A percentile compares a stretch with the other conserved stretches of the same genome.
phyloP scores from a whole-genome alignment of 2,888 invertebrate genomes.

The Drosophila stalkeri region DNA sequence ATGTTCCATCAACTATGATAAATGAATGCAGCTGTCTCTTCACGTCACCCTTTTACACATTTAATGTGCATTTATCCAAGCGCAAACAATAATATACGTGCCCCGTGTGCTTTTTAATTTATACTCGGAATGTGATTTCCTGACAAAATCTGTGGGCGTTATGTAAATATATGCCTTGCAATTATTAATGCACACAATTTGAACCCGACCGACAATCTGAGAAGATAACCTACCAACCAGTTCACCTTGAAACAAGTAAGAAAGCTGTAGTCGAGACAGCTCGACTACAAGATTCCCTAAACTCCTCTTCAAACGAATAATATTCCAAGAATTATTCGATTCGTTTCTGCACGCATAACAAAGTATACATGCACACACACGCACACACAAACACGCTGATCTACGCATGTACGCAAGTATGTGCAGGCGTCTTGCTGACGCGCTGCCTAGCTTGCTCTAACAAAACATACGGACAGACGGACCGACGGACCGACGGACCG shows the following conservation, averaged over 20 bases:
- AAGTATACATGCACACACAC: too few species aligned
- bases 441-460: too few species aligned
- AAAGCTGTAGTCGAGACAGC: too few species aligned
- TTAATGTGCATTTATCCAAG: conserved; percentile 18
- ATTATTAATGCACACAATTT: conserved; percentile 31
- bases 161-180: conserved; percentile 3
- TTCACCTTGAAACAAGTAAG: conserved; percentile 43
- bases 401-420: too few species aligned
- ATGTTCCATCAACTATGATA: conserved; percentile 17
- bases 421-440: too few species aligned
- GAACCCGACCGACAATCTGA: conserved; percentile 21
- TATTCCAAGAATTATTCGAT: too few species aligned
- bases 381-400: too few species aligned
- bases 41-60: conserved; percentile 24
- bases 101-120: conserved; percentile 38
- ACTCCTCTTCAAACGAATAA: too few species aligned
- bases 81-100: conserved; percentile 2
- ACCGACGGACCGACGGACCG: too few species aligned
- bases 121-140: conserved; percentile 30
- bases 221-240: conserved; percentile 26
- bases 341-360: too few species aligned
- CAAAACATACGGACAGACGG: too few species aligned
- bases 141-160: conserved; percentile 43
- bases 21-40: conserved; percentile 40
- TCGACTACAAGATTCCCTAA: too few species aligned